Percentiles rank a stretch among this genome's conserved stretches.
These are phyloP conservation scores for Globodera ellingtonae DNA, from an alignment of 1,140 invertebrate genomes.

Conservation along the genomic window DNA sequence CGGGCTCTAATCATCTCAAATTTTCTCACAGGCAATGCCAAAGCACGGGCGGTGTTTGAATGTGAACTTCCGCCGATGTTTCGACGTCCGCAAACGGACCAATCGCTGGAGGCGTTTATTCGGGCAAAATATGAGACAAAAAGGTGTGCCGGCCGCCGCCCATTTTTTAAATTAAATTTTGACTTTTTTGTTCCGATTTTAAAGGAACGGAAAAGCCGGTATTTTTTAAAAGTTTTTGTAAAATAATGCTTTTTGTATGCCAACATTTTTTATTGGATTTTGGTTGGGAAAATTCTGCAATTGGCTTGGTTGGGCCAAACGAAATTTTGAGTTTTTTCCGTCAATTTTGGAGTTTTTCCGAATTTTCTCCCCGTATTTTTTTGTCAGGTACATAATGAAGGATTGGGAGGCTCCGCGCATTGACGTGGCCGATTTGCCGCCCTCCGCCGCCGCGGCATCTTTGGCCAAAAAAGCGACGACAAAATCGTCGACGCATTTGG, in stretches of 20 bases:
- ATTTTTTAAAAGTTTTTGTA: too few relatives aligned
- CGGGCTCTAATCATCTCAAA: not conserved
- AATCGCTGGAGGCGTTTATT: conserved; percentile 83
- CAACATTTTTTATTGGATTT: too few relatives aligned
- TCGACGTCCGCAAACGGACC: conserved; percentile 86
- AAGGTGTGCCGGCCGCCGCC: conserved; percentile 73
- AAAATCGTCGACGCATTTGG: not conserved
- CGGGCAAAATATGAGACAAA: conserved; percentile 96
- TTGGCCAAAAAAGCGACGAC: conserved; percentile 14
- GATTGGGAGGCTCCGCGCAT: conserved; percentile 44
- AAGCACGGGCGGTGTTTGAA: conserved; percentile 93
- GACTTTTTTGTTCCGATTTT: conserved; percentile 1
- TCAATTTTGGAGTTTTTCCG: not conserved
- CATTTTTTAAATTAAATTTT: conserved; percentile 2
- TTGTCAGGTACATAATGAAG: conserved; percentile 48
- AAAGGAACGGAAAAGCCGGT: not conserved
- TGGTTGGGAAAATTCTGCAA: too few relatives aligned
- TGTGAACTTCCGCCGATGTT: conserved; percentile 93
- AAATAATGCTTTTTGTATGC: too few relatives aligned
- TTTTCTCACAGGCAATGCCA: conserved; percentile 76
- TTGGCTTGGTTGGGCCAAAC: not conserved
- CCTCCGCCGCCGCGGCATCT: not conserved
- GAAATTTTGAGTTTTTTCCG: too few relatives aligned
- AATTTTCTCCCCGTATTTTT: not conserved
- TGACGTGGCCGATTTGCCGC: conserved; percentile 39